Evolutionary conservation across 2,113 vertebrate genomes (phyloP), one percentile per base, ranked within the genome.

Genomic region (Mystacornis crossleyi): DNA sequence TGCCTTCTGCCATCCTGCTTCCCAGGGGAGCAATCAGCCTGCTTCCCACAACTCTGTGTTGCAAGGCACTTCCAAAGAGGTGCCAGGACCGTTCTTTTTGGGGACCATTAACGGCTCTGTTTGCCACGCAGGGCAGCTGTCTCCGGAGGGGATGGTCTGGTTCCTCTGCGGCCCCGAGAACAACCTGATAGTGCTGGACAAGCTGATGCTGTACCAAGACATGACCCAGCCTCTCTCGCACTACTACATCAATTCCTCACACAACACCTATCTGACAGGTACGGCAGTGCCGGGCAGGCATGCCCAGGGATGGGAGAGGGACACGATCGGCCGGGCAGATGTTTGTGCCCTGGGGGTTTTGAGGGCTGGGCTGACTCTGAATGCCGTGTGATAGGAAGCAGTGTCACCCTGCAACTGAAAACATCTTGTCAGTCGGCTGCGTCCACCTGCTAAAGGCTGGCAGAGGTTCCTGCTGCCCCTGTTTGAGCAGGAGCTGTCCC

Each of bases 231-330:
- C 99, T 0, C 94, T 99, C 81, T 98, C 99, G 4, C 99, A 99
- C 95, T 99, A 99, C 98, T 99, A 99, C 93, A 98, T 99, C 98
- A 99, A 99, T 58, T 99, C 99, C 8, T 99, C 99, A 15, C 99
- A 99, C 97, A 99, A 99, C 98, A 99, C 99, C 4, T 99, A 99
- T 77, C 98, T 99, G 79, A 99, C 99, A 98, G 99, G 99, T 99
- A 95, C 0, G 14, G 42, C 40, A 42, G 40, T 36, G 36, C 64
- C 5, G 18, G 21, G 5, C 38, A 48, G 50, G 38, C 57, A 12
- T 7, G 6, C 5, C 10, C 1, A 1, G 31, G 29, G 43, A 3
- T 1, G 8, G 54, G 23, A 33, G 45, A 31, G 9, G 5, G 23
- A 10, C 24, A 3, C 48, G 8, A 2, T 11, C 48, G 12, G 14